Base-by-base conservation (phyloP, 2,113 vertebrate genomes). In the Oreochromis spilurus region DNA sequence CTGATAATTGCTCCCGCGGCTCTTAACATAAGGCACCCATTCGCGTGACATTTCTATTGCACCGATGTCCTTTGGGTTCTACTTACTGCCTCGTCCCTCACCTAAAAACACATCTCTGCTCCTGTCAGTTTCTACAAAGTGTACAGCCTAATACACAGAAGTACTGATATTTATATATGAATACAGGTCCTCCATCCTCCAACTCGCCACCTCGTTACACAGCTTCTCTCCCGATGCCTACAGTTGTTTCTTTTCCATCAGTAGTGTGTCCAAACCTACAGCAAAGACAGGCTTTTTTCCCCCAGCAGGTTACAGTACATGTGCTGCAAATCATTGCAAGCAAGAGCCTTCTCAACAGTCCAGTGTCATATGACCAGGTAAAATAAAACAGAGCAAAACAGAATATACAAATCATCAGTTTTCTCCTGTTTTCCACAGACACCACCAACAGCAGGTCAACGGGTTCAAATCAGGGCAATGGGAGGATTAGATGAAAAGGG, bases 361-460 rank as follows among this genome's bases (percentile, higher is more conserved):
- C 96, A 96, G 95, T 95, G 95, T 95, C 89, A 91, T 88, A 52
- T 84, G 91, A 95, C 92, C 82, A 88, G 77, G 52, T 81, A 75
- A 83, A 83, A 84, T 50, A 62, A 89, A 92, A 88, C n/a, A 91
- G 84, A 91, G 84, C 29, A 84, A 81, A 92, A 82, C 65, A 77
- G 45, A 88, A 86, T 83, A 85, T 81, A 91, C 88, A 91, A 90
- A 91, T 84, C 13, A 86, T 67, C 88, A 85, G 82, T 65, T 81
- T 54, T 91, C 79, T 90, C 38, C 53, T 45, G 55, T 88, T 89
- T 67, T 94, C 82, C 79, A 92, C 57, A 62, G 83, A 93, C 75
- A 89, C 43, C 79, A 75, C 94, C 62, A 79, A 93, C 88, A 94
- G 93, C 90, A 94, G 93, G 84, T 92, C 4, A 75, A 87, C 83